Evolutionary conservation across 2,113 vertebrate genomes (phyloP).

Genomic region (Jacana jacana): DNA sequence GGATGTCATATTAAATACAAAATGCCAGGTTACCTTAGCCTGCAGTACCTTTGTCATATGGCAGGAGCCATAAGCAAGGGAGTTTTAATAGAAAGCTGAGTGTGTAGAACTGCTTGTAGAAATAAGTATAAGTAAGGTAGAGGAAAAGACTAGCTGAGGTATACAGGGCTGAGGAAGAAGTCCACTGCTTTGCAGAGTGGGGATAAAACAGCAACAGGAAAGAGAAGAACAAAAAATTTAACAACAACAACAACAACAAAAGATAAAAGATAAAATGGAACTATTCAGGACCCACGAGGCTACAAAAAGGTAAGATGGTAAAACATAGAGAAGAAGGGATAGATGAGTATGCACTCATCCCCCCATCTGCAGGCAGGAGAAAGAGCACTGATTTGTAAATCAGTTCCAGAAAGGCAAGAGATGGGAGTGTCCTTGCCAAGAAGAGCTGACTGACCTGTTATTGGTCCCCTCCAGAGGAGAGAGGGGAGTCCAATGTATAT

Average conservation of each 20-base stretch:
- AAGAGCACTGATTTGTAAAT: not conserved
- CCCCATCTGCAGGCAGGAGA: not conserved
- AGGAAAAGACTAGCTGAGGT: not conserved
- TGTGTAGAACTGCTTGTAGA: not conserved
- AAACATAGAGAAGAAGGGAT: not conserved
- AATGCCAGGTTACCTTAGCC: not conserved
- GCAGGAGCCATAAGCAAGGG: not conserved
- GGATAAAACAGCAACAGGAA: not conserved
- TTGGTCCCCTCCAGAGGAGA: not conserved
- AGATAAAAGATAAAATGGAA: not conserved
- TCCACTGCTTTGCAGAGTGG: not conserved
- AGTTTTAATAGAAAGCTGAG: not conserved
- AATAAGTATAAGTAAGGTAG: not conserved
- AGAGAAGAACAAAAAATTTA: not conserved
- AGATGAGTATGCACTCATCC: not conserved
- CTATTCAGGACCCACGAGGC: not conserved
- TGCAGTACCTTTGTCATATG: not conserved
- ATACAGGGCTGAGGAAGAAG: not conserved
- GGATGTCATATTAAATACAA: not conserved
- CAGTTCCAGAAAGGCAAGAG: not conserved
- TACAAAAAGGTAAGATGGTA: not conserved
- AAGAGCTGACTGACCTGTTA: not conserved
- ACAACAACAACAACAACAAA: not conserved
- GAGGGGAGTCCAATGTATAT: not conserved
- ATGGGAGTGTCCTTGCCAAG: not conserved